Base-by-base conservation (phyloP, 1,140 invertebrate genomes). In the Neodiprion fabricii region DNA sequence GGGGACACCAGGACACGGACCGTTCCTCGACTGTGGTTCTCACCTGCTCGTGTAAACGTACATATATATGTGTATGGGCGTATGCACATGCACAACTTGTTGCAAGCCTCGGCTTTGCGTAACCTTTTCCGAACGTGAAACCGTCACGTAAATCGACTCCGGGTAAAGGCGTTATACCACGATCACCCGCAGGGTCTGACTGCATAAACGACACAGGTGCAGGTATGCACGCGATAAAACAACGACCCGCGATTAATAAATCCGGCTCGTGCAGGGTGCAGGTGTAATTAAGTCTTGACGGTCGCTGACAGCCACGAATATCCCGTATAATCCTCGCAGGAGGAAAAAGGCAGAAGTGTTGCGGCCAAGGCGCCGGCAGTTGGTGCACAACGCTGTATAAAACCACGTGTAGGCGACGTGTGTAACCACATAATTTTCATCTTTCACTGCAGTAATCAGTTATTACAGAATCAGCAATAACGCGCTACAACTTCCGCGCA, bases 101-200 rank as follows among this genome's bases (percentile, higher is more conserved):
- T 61, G 53, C 28, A 40, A 40, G 28, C 8, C 53, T 61, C 11
- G 53, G 9, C 53, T 61, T 61, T 61, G 53, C 53, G 53, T 61
- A 61, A 61, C 53, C 53, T 61, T 61, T 61, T 61, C 53, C 53
- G 53, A 61, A 61, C 53, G 53, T 61, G 53, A 61, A 61, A 61
- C 7, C 53, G 53, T 61, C 53, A 61, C 53, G 53, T 61, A 61
- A 61, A 61, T 61, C 53, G 53, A 61, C 53, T 61, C 53, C 53
- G 4, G 11, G 53, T 61, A 61, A 61, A 61, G 53, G 53, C 53
- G 53, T 61, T 61, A 12, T 17, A 61, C 28, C n/a, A 61, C 53
- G 53, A 12, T 61, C 53, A 14, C 53, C 53, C 53, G 53, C 53
- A 61, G n/a, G 11, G 11, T 61, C 53, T 61, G 53, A 14, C 53